Evolutionary conservation across 2,888 invertebrate species (phyloP), one percentile per base, ranked within the genome.

Genomic region (Plagodis dolabraria): DNA sequence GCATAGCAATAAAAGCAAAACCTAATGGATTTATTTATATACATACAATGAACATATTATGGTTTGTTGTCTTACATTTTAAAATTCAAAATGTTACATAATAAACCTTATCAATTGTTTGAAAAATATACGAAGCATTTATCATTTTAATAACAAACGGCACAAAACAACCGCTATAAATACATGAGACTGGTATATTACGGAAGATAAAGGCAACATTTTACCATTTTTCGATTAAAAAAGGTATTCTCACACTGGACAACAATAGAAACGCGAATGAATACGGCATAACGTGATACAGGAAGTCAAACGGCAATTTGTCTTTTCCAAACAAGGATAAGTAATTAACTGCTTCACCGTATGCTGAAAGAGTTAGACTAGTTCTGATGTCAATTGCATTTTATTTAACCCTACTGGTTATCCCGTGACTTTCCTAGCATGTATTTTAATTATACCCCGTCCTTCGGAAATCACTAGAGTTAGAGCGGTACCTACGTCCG

Each of bases 301-400:
- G 75, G 75, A 75, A 74, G 72, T 61, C 64, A 44, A 59, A 47
- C 42, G 56, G 69, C 61, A 69, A 75, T 77, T 76, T 74, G 71
- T 77, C 75, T 72, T 72, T 57, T 64, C 62, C 50, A 65, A 72
- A 70, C 66, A 70, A 69, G 55, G 60, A 63, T 48, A 67, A 63
- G 65, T 68, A 73, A 72, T 71, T 73, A 71, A 22, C 22, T 22
- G 22, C 4, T 22, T 22, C 22, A 22, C 64, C 63, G 57, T 60
- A 22, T 58, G 65, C 58, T 60, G 63, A 69, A 71, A 69, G 69
- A 69, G 69, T 75, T 74, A 68, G 64, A 56, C 63, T n/a, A n/a
- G n/a, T n/a, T n/a, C n/a, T n/a, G n/a, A n/a, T n/a, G n/a, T n/a
- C n/a, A n/a, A n/a, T n/a, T n/a, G n/a, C n/a, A 22, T 22, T 2